Base-by-base conservation (phyloP, 2,113 vertebrate genomes). In the Gyps fulvus region DNA sequence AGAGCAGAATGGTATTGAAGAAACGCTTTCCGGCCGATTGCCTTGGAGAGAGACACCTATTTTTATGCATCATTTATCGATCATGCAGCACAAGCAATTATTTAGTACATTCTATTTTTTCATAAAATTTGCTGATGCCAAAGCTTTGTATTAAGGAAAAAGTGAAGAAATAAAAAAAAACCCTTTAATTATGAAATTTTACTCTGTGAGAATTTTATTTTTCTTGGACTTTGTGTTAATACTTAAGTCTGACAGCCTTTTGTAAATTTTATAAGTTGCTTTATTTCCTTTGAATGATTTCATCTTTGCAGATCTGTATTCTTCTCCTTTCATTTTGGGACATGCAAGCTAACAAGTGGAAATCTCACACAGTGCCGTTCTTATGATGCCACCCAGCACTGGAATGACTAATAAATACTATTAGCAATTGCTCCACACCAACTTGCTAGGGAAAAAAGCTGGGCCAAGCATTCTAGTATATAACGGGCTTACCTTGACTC, bases 1-100 rank as follows among this genome's bases (percentile, higher is more conserved):
- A 98, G 98, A 98, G 97, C 98, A 98, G 98, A 98, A 97, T 98
- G 98, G 98, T 98, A 98, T 97, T 98, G 98, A 98, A 98, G 98
- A 98, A 97, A 82, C 26, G 95, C 97, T 98, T 98, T 97, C 95
- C 80, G 58, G 97, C 95, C 69, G 90, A 94, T 97, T 96, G 96
- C 98, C 97, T 95, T 90, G 97, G 97, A 98, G 97, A 97, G 97
- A 97, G 96, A 98, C 95, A 97, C 97, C 97, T 98, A 98, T 98
- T 98, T 98, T 98, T 98, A 97, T 98, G 98, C 97, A 96, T 98
- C 98, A 98, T 98, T 97, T 98, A 98, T 97, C 74, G 97, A 98
- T 98, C 98, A 98, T 98, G 97, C 98, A 97, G 97, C 97, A 98
- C 97, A 97, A 98, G 97, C 97, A 55, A 97, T 98, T 98, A 98